These are phyloP conservation scores for Chesias legatella DNA, from an alignment of 2,888 invertebrate species.

Conservation along the genomic window DNA sequence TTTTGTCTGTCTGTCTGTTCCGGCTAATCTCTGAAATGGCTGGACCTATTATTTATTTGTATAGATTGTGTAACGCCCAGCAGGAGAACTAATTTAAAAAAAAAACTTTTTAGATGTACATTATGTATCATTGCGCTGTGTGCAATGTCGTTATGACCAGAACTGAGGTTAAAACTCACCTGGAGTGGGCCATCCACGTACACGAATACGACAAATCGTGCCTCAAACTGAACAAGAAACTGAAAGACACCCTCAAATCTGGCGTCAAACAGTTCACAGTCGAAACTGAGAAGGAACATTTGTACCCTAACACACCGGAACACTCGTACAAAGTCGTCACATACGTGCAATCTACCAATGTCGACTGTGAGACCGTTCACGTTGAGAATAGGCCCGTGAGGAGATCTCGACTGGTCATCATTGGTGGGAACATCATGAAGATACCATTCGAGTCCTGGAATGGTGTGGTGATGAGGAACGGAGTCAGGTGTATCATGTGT, in stretches of 20 bases:
- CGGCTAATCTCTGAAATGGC: too few relatives aligned
- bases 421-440: constrained; percentile 14
- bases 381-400: constrained; percentile 1
- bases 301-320: not conserved
- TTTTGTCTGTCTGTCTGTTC: too few relatives aligned
- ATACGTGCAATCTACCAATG: constrained; percentile 1
- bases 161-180: constrained; percentile 13
- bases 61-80: too few relatives aligned
- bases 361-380: constrained; percentile 1
- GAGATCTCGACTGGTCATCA: constrained; percentile 6
- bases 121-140: constrained; percentile 40
- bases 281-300: constrained; percentile 7
- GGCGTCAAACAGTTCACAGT: constrained; percentile 4
- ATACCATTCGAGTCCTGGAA: constrained; percentile 21
- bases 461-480: constrained; percentile 7
- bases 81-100: too few relatives aligned
- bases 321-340: not conserved
- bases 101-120: constrained; percentile 39
- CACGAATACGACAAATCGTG: not conserved
- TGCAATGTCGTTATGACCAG: constrained; percentile 38
- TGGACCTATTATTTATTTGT: too few relatives aligned
- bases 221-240: constrained; percentile 14
- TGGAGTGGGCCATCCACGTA: constrained; percentile 13
- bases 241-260: constrained; percentile 8
- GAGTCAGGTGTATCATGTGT: constrained; percentile 19